A percentile compares a stretch with the other conserved stretches of the same genome.
phyloP scores from a whole-genome alignment of 1,140 invertebrate genomes.

The Drosophila sp. region DNA sequence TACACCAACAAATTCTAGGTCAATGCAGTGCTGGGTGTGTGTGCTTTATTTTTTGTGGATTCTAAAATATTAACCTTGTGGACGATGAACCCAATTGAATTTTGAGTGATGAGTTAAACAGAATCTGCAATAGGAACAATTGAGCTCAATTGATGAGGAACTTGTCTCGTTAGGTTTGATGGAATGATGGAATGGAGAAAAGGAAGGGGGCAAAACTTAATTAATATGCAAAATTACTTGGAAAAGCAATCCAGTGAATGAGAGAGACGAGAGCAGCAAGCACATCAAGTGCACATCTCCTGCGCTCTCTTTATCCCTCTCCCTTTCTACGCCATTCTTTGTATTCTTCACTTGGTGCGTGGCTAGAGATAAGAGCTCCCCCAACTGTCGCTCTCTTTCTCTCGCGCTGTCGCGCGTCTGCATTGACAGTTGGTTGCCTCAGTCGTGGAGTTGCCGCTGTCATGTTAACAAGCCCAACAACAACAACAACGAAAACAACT shows the following conservation, averaged over 20 bases:
- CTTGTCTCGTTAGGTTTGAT: conserved; percentile 28
- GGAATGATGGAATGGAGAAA: conserved; percentile 19
- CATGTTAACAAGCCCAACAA: conserved; percentile 55
- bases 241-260: conserved; percentile 42
- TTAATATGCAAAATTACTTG: conserved; percentile 63
- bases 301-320: conserved; percentile 17
- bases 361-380: conserved; percentile 58
- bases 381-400: not conserved
- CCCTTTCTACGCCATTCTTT: conserved; percentile 22
- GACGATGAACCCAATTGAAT: conserved; percentile 68
- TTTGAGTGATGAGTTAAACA: conserved; percentile 49
- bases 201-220: conserved; percentile 61
- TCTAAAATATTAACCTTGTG: conserved; percentile 51
- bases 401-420: conserved; percentile 4
- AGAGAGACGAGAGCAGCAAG: not conserved
- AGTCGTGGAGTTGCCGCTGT: conserved; percentile 65
- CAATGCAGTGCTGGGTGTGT: conserved; percentile 48
- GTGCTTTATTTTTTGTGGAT: not conserved
- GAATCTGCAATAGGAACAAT: conserved; percentile 63
- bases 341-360: conserved; percentile 68
- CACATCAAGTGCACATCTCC: not conserved
- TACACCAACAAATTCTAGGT: conserved; percentile 57
- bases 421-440: conserved; percentile 39
- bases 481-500: conserved; percentile 23
- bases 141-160: conserved; percentile 62